Evolutionary conservation across 2,113 vertebrate species (phyloP), one percentile per base, ranked within the genome.

Genomic region (Calonectris borealis): DNA sequence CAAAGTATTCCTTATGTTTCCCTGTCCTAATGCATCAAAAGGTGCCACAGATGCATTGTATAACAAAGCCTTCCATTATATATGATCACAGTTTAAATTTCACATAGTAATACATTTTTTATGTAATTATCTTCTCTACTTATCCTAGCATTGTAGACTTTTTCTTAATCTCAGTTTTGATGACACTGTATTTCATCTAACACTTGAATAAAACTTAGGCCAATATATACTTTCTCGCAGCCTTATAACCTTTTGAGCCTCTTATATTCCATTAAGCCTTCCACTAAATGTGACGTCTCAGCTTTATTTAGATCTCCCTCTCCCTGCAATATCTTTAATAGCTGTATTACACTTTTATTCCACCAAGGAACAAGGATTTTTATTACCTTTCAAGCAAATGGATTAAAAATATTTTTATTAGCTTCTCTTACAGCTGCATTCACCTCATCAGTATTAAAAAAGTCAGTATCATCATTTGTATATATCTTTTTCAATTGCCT

Each of bases 351-450:
- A 71, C 76, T 93, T 93, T 84, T 88, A 81, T 92, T 96, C 26
- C 42, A 93, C 34, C 57, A 94, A 94, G 79, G 70, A 93, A 69
- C 14, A 55, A 60, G 69, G 8, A 36, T 75, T 90, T 95, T 92
- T 94, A 95, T 93, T 87, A 71, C 70, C 86, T 91, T 92, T 60
- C 73, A 92, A 92, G 66, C 18, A 94, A 70, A 91, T 86, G 54
- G 73, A 83, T 86, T 96, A 91, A 65, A 76, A 90, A 86, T 92
- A 61, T 82, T 95, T 97, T 96, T 66, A 84, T 90, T 95, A 79
- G 55, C 16, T 86, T 57, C 16, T 71, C 40, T 91, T 66, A 69
- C n/a, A 92, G 60, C 49, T 84, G 20, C 62, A 75, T 86, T 88
- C 44, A 73, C 18, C 29, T 70, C 31, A 78, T 86, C 52, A 92